Percentiles rank a stretch among this genome's conserved stretches.
Evolutionary conservation across 2,888 invertebrate species (phyloP).

Genomic region (Drosophila melanosoma): DNA sequence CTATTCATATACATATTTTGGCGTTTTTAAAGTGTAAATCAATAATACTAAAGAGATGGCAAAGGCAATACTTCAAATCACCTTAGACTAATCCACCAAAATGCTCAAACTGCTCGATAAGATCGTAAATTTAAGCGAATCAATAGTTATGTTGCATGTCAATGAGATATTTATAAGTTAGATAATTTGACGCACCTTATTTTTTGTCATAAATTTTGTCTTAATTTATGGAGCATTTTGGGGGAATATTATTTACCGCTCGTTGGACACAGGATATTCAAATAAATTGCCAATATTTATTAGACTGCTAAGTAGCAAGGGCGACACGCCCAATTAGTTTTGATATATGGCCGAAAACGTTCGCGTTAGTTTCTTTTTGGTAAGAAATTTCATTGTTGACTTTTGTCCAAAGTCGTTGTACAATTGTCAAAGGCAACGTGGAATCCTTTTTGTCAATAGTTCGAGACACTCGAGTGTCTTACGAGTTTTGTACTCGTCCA

Average conservation of each 20-base stretch:
- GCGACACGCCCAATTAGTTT: constrained; percentile 70
- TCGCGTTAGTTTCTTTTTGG: constrained; percentile 55
- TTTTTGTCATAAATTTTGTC: constrained; percentile 6
- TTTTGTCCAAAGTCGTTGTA: constrained; percentile 11
- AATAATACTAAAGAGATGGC: not conserved
- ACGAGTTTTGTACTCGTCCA: constrained; percentile 35
- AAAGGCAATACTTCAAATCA: not conserved
- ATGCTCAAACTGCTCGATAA: not conserved
- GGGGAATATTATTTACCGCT: constrained; percentile 11
- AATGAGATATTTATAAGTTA: constrained; percentile 21
- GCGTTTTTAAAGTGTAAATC: not conserved
- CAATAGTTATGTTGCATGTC: constrained; percentile 33
- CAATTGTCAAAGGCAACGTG: not conserved
- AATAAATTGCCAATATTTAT: constrained; percentile 61
- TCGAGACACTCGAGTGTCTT: not conserved
- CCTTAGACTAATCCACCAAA: not conserved
- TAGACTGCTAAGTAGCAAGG: constrained; percentile 8
- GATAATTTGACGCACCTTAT: constrained; percentile 34
- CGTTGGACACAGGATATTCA: constrained; percentile 13
- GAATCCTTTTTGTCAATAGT: constrained; percentile 37
- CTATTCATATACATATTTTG: not conserved
- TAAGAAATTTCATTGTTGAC: constrained; percentile 55
- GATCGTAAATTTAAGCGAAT: constrained; percentile 30
- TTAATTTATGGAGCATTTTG: constrained; percentile 49
- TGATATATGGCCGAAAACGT: constrained; percentile 43